Base-by-base conservation (phyloP, 2,797 vertebrate genomes). In the Danio choprae region DNA sequence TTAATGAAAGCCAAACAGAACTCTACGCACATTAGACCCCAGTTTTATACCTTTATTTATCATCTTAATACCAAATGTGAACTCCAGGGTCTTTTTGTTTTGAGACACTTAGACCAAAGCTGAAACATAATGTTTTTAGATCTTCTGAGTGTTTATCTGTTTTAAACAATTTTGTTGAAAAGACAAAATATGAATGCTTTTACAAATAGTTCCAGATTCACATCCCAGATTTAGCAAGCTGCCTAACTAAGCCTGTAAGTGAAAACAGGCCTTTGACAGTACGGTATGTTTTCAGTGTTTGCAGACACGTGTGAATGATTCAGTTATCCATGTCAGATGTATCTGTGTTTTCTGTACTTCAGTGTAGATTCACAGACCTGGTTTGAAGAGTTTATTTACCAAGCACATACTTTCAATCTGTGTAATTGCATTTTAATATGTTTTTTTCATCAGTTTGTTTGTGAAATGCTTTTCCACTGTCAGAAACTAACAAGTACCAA, bases 151-250 rank as follows among this genome's bases (percentile, higher is more conserved):
- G 7, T 50, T 65, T 56, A 50, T 77, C 11, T 20, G 11, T 67
- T 64, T 6, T 16, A 41, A 43, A 6, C 38, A 20, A 67, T 77
- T 77, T 56, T 68, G 41, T 48, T 48, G 15, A 38, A 40, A 56
- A 56, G n/a, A 9, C 3, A 18, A 38, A 46, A 22, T 68, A 41
- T 2, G 20, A 62, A 29, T 62, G 2, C 43, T 50, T 70, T 41
- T 51, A 22, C 53, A 50, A 69, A 48, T 69, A 60, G 44, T 60
- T 70, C 44, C 36, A 41, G 65, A 50, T 74, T 70, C 16, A 16
- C 22, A 67, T 56, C 3, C 44, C 13, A 79, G 58, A 70, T 60
- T 60, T 51, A 69, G 65, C 76, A 41, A 22, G 64, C 76, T 78
- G 65, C 16, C 53, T 8, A 48, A 38, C 55, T 64, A 22, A 63